Conservation (phyloP, 1,140 invertebrate genomes). For the Lethocerus indicus region DNA sequence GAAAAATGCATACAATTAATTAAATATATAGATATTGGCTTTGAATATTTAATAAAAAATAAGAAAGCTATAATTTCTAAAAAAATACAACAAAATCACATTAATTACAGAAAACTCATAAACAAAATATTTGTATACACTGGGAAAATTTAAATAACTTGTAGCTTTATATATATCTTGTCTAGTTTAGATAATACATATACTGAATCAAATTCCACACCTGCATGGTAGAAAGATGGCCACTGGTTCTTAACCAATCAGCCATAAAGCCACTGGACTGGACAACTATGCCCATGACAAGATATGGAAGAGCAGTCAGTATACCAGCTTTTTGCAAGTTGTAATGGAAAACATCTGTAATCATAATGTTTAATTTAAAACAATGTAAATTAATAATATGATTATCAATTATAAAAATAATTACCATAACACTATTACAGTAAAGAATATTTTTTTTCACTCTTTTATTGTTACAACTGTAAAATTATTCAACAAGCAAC, state of each 20-base stretch:
- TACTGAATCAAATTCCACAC: too few species aligned
- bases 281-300: slow-evolving; percentile 68
- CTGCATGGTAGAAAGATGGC: slow-evolving; percentile 50
- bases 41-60: slow-evolving; percentile 42
- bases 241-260: slow-evolving; percentile 47
- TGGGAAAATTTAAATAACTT: too few species aligned
- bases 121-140: too few species aligned
- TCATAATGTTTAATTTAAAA: too few species aligned
- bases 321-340: slow-evolving; percentile 58
- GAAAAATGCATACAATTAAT: neutral
- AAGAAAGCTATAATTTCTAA: slow-evolving; percentile 17
- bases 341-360: slow-evolving; percentile 50
- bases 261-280: slow-evolving; percentile 63
- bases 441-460: too few species aligned
- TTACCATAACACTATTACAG: too few species aligned
- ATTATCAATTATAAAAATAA: neutral
- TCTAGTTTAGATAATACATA: too few species aligned
- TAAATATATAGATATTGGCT: neutral
- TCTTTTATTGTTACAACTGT: too few species aligned
- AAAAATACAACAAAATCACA: neutral
- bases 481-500: too few species aligned
- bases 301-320: slow-evolving; percentile 66
- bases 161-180: too few species aligned
- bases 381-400: neutral
- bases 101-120: neutral